These are phyloP conservation scores for Ooceraea biroi DNA, from an alignment of 1,140 invertebrate genomes.

Conservation along the genomic window DNA sequence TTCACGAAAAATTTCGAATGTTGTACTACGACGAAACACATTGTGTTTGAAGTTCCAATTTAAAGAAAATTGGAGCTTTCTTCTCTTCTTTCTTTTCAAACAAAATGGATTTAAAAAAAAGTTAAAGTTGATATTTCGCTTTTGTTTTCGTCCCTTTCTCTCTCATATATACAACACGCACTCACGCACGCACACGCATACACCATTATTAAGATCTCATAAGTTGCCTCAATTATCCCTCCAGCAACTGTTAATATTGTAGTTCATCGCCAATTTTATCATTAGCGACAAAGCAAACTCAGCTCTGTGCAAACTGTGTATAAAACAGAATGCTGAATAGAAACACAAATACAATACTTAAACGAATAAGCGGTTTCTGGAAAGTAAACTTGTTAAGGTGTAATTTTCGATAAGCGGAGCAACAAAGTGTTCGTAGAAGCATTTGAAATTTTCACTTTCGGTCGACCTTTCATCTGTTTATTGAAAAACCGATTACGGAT, in stretches of 20 bases:
- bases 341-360: background rate
- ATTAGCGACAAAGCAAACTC: constrained; percentile 14
- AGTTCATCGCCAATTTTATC: background rate
- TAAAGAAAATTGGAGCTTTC: no score
- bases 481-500: background rate
- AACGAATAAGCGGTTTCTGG: background rate
- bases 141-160: no score
- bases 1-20: no score
- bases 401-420: background rate
- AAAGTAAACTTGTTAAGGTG: constrained; percentile 8
- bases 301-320: background rate
- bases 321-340: background rate
- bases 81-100: no score
- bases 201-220: background rate
- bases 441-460: background rate
- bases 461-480: background rate
- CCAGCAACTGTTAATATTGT: no score
- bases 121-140: no score
- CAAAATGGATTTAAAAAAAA: no score
- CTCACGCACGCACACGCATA: background rate
- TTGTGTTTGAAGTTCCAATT: no score
- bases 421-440: background rate
- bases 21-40: no score
- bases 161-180: no score
- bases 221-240: constrained; percentile 8